Base-by-base conservation (phyloP, 2,113 vertebrate species). In the Marmota monax region DNA sequence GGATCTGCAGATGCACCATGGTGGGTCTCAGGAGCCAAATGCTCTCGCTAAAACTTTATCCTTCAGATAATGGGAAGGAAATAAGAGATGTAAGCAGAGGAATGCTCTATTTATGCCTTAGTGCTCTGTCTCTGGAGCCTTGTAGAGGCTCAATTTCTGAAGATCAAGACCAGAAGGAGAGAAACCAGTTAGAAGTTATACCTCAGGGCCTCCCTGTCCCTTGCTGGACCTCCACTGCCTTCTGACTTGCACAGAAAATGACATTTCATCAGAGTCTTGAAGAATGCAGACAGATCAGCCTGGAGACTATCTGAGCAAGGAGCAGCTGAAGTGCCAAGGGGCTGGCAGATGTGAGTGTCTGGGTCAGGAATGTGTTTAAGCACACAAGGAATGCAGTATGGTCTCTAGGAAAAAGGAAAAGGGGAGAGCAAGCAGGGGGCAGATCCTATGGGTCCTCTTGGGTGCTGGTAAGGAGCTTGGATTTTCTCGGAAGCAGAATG, bases 11-110 rank as follows among this genome's bases (percentile, higher is more conserved):
- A 18, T 11, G 22, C 3, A 61, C 22, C 16, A 4, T 42, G 10
- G 73, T 13, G 11, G 5, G n/a, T 34, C 45, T 48, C 11, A 27
- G 0, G 0, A 23, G 45, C 2, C 20, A 45, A 58, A 6, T 63
- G 45, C 32, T 45, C 14, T 12, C 69, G 9, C 25, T 27, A 37
- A 37, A 27, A 29, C 11, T 23, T 48, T 23, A 53, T 73, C 20
- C 56, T 58, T 7, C 11, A 12, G 45, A 65, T 79, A 4, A 0
- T 0, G 6, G 32, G 32, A 9, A 76, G 65, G 39, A 29, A 48
- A 39, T 18, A 12, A 7, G 39, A 61, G 23, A 63, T 39, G 58
- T 23, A 17, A 42, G 32, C 9, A 23, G 58, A 67, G 3, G 9
- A 34, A 3, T 14, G 17, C 65, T 8, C 4, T 0, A 5, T 2